Evolutionary conservation across 1,140 invertebrate species (phyloP).

Genomic region (Drosophila pandora): DNA sequence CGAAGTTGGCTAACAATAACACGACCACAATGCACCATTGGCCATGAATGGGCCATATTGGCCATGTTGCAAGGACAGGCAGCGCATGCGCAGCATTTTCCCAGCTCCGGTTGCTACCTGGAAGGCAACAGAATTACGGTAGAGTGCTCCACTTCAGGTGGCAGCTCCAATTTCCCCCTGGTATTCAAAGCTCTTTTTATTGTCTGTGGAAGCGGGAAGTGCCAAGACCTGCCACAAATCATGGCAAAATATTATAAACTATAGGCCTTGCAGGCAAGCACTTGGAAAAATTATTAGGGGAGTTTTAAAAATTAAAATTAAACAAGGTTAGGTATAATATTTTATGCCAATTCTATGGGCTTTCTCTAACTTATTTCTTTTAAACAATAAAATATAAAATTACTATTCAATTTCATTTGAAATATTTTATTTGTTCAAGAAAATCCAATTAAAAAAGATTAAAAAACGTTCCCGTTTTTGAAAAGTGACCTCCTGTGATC

Average conservation of each 20-base stretch:
- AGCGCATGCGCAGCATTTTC: slow-evolving; percentile 19
- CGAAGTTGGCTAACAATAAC: slow-evolving; percentile 8
- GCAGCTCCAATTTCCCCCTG: slow-evolving; percentile 31
- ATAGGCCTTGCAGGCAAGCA: background rate
- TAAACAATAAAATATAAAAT: too few species aligned
- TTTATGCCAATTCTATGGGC: background rate
- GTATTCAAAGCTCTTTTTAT: slow-evolving; percentile 32
- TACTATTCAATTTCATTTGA: too few species aligned
- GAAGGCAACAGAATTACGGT: slow-evolving; percentile 13
- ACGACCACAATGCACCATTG: slow-evolving; percentile 10
- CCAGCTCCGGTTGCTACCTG: slow-evolving; percentile 32
- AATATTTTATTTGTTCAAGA: background rate
- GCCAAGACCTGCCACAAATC: slow-evolving; percentile 36
- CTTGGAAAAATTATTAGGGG: background rate
- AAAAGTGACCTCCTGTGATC: slow-evolving; percentile 8
- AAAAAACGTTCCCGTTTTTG: background rate
- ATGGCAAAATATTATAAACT: slow-evolving; percentile 27
- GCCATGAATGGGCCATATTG: slow-evolving; percentile 28
- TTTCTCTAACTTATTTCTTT: too few species aligned
- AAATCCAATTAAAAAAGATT: background rate
- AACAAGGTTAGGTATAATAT: background rate
- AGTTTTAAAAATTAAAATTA: too few species aligned
- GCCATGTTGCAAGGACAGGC: slow-evolving; percentile 14
- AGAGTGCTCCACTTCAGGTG: slow-evolving; percentile 40
- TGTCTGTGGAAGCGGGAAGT: slow-evolving; percentile 6